phyloP scores from a whole-genome alignment of 2,113 vertebrate species.

The Aegithalos caudatus region DNA sequence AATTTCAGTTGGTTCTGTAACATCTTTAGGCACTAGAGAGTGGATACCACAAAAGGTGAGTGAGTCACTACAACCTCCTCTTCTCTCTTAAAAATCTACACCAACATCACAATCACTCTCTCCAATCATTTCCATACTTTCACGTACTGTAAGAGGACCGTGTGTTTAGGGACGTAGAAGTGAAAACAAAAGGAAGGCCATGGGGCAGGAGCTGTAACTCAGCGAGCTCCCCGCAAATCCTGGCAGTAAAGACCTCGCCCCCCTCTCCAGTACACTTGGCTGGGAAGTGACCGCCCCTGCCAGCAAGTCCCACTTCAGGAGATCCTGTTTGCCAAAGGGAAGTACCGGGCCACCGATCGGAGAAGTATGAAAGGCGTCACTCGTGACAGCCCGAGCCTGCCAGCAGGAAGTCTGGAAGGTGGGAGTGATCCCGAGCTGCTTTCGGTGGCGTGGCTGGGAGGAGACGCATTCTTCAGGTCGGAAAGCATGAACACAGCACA shows the following conservation, averaged over 20 bases:
- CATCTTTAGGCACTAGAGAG: neutral
- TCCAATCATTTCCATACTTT: neutral
- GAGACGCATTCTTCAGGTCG: fast-evolving
- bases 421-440: neutral
- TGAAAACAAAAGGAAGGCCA: neutral
- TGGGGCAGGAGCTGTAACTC: neutral
- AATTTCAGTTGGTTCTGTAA: neutral
- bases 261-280: neutral
- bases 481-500: fast-evolving
- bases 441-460: neutral
- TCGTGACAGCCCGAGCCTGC: neutral
- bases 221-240: fast-evolving
- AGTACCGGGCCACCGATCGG: neutral
- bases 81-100: neutral
- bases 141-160: neutral
- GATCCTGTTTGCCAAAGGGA: neutral
- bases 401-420: neutral
- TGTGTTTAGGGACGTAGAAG: neutral
- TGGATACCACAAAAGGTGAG: fast-evolving
- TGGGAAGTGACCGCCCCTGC: neutral
- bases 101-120: neutral
- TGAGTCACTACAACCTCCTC: neutral
- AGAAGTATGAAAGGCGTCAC: neutral
- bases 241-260: neutral
- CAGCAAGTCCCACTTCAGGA: neutral